Percentiles rank a stretch among this genome's conserved stretches.
Evolutionary conservation across 1,140 invertebrate genomes (phyloP).

Genomic region (Zophobas morio): DNA sequence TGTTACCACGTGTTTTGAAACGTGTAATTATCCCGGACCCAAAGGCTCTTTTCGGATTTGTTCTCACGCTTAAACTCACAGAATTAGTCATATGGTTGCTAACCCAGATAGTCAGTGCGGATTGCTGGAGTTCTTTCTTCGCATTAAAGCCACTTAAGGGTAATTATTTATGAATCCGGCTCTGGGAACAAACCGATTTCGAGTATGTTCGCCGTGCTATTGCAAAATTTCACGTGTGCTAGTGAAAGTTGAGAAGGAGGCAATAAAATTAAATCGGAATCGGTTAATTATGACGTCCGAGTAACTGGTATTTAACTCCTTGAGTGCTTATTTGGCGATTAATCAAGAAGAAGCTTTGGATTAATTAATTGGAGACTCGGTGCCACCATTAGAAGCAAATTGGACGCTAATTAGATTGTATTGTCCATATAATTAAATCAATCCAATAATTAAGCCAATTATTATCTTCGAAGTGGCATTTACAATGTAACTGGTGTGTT

Average conservation of each 20-base stretch:
- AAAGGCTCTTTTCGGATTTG: slow-evolving; percentile 54
- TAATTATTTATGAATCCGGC: slow-evolving; percentile 34
- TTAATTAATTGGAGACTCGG: slow-evolving; percentile 16
- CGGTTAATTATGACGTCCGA: slow-evolving; percentile 9
- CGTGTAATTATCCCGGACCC: slow-evolving; percentile 58
- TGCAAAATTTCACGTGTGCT: slow-evolving; percentile 17
- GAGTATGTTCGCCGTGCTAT: background rate
- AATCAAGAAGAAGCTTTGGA: slow-evolving; percentile 6
- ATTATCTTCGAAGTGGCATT: slow-evolving; percentile 9
- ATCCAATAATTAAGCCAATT: slow-evolving; percentile 24
- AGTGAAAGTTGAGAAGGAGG: slow-evolving; percentile 13
- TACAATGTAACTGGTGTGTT: slow-evolving; percentile 7
- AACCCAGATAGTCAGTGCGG: slow-evolving; percentile 47
- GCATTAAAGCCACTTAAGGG: slow-evolving; percentile 50
- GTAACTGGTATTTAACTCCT: slow-evolving; percentile 10
- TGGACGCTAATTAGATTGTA: slow-evolving; percentile 2
- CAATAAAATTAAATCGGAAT: slow-evolving; percentile 6
- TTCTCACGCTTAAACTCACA: slow-evolving; percentile 58
- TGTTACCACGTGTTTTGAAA: slow-evolving; percentile 58
- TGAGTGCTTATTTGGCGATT: slow-evolving; percentile 4
- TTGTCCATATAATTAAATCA: slow-evolving; percentile 38
- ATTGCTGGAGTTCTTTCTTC: slow-evolving; percentile 40
- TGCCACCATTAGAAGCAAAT: background rate
- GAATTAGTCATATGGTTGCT: slow-evolving; percentile 58
- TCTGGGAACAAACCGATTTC: slow-evolving; percentile 2